Percentiles rank a stretch among this genome's conserved stretches.
Conservation (phyloP, 2,113 vertebrate species). For the Hippoglossus stenolepis region DNA sequence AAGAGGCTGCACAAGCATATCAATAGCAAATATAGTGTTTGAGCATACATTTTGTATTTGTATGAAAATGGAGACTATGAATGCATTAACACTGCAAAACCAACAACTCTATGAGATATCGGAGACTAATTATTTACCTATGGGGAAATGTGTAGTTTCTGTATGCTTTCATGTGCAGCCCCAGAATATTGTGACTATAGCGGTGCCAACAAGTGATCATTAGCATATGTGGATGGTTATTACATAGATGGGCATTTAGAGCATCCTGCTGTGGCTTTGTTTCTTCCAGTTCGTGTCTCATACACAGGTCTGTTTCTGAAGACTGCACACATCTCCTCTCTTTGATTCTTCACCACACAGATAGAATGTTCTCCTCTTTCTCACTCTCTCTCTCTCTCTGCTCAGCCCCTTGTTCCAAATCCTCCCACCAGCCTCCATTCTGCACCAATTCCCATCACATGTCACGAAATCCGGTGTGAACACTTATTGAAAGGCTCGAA, state of each 20-base stretch:
- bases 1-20: too few relatives aligned
- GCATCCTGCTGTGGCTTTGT: neutral
- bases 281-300: neutral
- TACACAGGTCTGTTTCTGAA: neutral
- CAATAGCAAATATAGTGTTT: neutral
- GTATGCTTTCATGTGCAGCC: neutral
- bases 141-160: neutral
- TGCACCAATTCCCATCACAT: constrained; percentile 5
- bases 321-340: neutral
- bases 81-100: neutral
- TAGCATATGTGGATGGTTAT: neutral
- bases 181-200: neutral
- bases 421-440: constrained; percentile 1
- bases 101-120: neutral
- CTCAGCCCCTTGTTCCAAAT: neutral
- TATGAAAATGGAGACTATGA: neutral
- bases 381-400: neutral
- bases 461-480: neutral
- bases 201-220: constrained; percentile 10
- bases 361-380: neutral
- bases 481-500: neutral
- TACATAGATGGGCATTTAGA: neutral
- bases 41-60: neutral
- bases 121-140: neutral
- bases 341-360: constrained; percentile 16